These are phyloP conservation scores for Philotrypesis tridentata DNA, from an alignment of 1,140 invertebrate genomes.

Conservation along the genomic window DNA sequence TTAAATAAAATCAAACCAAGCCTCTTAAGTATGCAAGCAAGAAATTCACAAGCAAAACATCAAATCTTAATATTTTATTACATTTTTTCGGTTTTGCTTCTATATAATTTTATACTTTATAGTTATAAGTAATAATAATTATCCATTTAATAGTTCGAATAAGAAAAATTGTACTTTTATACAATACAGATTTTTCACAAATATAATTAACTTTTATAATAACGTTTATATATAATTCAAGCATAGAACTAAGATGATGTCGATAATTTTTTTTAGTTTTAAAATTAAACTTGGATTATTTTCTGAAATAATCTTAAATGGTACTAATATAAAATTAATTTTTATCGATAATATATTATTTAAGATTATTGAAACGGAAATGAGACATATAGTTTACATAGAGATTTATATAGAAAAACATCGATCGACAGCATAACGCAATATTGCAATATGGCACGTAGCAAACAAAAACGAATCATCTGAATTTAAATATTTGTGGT, in stretches of 20 bases:
- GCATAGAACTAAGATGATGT: neutral
- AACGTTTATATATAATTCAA: neutral
- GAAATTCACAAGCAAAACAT: neutral
- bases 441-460: slow-evolving; percentile 17
- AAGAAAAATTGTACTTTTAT: too few relatives aligned
- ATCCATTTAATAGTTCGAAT: too few relatives aligned
- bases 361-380: neutral
- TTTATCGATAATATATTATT: slow-evolving; percentile 27
- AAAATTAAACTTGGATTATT: neutral
- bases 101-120: neutral
- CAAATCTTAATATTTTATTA: neutral
- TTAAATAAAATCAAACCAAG: slow-evolving; percentile 4
- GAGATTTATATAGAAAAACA: slow-evolving; percentile 21
- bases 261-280: neutral
- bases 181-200: too few relatives aligned
- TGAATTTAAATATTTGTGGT: neutral
- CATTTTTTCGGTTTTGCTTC: neutral
- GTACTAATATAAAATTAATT: neutral
- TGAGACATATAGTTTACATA: slow-evolving; percentile 23
- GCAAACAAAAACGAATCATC: slow-evolving; percentile 42
- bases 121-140: too few relatives aligned
- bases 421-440: slow-evolving; percentile 26
- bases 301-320: neutral
- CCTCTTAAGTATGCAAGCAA: slow-evolving; percentile 37
- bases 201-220: too few relatives aligned